Evolutionary conservation across 2,888 invertebrate species (phyloP).

Genomic region (Drosophila testacea): DNA sequence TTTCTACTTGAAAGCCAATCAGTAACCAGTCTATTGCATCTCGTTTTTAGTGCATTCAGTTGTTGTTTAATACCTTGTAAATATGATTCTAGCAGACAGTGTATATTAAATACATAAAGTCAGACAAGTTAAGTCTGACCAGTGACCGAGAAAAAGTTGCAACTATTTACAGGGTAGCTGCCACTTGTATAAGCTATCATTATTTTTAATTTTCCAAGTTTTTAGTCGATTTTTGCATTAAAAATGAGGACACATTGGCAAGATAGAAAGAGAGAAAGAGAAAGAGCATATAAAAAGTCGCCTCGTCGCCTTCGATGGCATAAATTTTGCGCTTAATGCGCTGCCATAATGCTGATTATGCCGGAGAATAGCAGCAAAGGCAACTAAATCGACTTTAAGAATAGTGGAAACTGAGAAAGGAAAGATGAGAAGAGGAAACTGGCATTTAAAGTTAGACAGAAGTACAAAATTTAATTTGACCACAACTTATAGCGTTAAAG

Average conservation of each 20-base stretch:
- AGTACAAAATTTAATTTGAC: slow-evolving; percentile 57
- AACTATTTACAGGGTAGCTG: neutral
- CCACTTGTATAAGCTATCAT: neutral
- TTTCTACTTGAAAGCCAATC: slow-evolving; percentile 8
- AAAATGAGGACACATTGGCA: slow-evolving; percentile 56
- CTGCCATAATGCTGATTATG: slow-evolving; percentile 74
- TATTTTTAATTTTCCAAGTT: slow-evolving; percentile 8
- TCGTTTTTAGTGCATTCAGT: neutral
- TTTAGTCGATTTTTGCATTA: slow-evolving; percentile 37
- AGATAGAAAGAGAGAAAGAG: slow-evolving; percentile 12
- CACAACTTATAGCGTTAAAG: slow-evolving; percentile 43
- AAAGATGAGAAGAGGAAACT: neutral
- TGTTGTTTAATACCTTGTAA: neutral
- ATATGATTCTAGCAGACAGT: too few species aligned
- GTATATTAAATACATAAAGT: too few species aligned
- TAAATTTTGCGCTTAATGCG: slow-evolving; percentile 69
- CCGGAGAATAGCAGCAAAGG: slow-evolving; percentile 13
- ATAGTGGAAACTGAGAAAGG: neutral
- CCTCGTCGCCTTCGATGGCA: slow-evolving; percentile 45
- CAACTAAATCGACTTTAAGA: slow-evolving; percentile 4
- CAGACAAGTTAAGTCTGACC: too few species aligned
- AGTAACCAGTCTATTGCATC: slow-evolving; percentile 1
- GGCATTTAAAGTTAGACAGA: slow-evolving; percentile 36
- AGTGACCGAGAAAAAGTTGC: too few species aligned
- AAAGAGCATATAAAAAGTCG: slow-evolving; percentile 22